Evolutionary conservation across 2,113 vertebrate genomes (phyloP).

Genomic region (Arothron firmamentum): DNA sequence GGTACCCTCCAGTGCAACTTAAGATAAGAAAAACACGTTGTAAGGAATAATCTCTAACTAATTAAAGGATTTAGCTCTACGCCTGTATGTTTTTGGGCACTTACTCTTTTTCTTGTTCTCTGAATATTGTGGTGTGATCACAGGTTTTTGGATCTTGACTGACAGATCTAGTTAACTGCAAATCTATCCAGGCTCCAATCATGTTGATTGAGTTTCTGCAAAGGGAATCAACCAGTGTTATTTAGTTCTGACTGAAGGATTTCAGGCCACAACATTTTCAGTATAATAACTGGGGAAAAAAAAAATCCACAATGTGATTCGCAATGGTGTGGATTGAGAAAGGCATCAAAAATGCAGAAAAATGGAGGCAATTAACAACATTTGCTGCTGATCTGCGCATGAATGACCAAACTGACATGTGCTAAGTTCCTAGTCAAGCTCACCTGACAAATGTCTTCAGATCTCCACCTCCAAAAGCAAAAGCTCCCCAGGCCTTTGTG

Average conservation of each 20-base stretch:
- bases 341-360: slow-evolving; percentile 17
- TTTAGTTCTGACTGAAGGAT: slow-evolving; percentile 18
- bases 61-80: too few relatives aligned
- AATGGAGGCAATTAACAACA: slow-evolving; percentile 34
- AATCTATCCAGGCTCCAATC: slow-evolving; percentile 24
- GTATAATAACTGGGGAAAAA: too few relatives aligned
- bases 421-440: slow-evolving; percentile 22
- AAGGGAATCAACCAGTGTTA: slow-evolving; percentile 1
- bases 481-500: slow-evolving; percentile 44
- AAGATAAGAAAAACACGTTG: too few relatives aligned
- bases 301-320: slow-evolving; percentile 17
- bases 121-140: background rate
- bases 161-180: slow-evolving; percentile 43
- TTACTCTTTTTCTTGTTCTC: background rate
- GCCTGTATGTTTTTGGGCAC: too few relatives aligned
- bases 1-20: too few relatives aligned
- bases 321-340: slow-evolving; percentile 9
- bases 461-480: slow-evolving; percentile 19
- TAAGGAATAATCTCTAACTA: too few relatives aligned
- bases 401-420: slow-evolving; percentile 45
- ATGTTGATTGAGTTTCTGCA: slow-evolving; percentile 12
- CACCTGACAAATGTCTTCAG: slow-evolving; percentile 45
- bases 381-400: slow-evolving; percentile 34
- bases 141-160: slow-evolving; percentile 10
- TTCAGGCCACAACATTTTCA: slow-evolving; percentile 20